These are phyloP conservation scores for Idaea dimidiata DNA, from an alignment of 2,888 invertebrate species.

Conservation along the genomic window DNA sequence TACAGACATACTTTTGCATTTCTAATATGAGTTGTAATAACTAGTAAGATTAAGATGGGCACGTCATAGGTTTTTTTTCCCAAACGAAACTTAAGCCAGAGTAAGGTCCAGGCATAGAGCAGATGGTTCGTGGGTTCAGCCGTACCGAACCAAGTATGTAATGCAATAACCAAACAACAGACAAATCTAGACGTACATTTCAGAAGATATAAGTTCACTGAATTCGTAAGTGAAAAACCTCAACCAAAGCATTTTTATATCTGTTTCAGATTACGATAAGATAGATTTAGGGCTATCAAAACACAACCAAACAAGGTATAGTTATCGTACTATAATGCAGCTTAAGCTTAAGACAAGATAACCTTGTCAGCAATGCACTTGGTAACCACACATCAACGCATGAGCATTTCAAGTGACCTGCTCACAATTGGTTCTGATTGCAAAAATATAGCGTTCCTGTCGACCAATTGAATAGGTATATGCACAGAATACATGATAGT, in stretches of 20 bases:
- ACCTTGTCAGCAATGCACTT: neutral
- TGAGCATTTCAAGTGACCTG: conserved; percentile 15
- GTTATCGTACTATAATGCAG: neutral
- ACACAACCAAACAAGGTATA: neutral
- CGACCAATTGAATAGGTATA: conserved; percentile 49
- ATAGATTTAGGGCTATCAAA: neutral
- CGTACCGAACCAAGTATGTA: no score
- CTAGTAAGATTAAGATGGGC: no score
- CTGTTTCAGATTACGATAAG: neutral
- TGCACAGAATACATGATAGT: no score
- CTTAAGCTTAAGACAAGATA: neutral
- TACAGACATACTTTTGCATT: no score
- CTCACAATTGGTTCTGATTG: conserved; percentile 64
- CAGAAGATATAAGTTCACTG: neutral
- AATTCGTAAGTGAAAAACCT: neutral
- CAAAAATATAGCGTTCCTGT: conserved; percentile 60
- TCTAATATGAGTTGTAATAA: no score
- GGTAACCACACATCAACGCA: neutral
- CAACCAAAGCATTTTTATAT: neutral
- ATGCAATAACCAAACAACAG: no score
- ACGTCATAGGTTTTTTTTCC: no score
- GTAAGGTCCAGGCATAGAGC: no score
- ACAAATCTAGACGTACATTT: neutral
- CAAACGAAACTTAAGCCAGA: no score
- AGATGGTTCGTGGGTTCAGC: no score